These are phyloP conservation scores for Eutrigla gurnardus DNA, from an alignment of 2,797 vertebrate species.

Conservation along the genomic window DNA sequence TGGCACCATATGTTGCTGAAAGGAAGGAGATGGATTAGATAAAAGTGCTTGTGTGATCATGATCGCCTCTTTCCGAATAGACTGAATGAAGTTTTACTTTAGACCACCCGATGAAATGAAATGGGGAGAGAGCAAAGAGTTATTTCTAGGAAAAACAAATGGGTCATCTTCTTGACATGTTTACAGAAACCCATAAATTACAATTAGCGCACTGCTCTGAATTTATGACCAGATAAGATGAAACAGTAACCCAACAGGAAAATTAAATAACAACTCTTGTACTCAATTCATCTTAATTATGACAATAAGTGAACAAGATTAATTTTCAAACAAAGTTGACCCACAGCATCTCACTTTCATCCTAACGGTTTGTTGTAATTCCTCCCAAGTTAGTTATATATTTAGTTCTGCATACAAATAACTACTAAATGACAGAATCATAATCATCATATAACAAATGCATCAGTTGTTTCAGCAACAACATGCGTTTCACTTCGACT, in stretches of 20 bases:
- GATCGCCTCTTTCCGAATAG: no score
- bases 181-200: constrained; percentile 34
- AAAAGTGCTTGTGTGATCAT: constrained; percentile 36
- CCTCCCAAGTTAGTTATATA: constrained; percentile 13
- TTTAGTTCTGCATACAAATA: constrained; percentile 11
- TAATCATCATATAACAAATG: background rate
- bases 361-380: constrained; percentile 30
- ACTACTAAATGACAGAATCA: background rate
- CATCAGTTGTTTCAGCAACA: no score
- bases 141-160: constrained; percentile 24
- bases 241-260: constrained; percentile 25
- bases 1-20: constrained; percentile 51
- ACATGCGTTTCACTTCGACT: no score
- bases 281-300: constrained; percentile 62
- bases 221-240: constrained; percentile 31
- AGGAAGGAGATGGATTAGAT: constrained; percentile 38
- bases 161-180: constrained; percentile 13
- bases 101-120: constrained; percentile 17
- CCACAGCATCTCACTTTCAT: constrained; percentile 41
- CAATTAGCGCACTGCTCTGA: constrained; percentile 37
- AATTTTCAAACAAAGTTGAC: constrained; percentile 36
- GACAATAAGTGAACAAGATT: constrained; percentile 47
- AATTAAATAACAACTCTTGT: constrained; percentile 35
- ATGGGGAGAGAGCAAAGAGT: constrained; percentile 3
- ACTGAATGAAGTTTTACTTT: constrained; percentile 2